Percentiles rank a stretch among this genome's conserved stretches.
Evolutionary conservation across 2,797 vertebrate genomes (phyloP).

Genomic region (Potorous gilbertii): DNA sequence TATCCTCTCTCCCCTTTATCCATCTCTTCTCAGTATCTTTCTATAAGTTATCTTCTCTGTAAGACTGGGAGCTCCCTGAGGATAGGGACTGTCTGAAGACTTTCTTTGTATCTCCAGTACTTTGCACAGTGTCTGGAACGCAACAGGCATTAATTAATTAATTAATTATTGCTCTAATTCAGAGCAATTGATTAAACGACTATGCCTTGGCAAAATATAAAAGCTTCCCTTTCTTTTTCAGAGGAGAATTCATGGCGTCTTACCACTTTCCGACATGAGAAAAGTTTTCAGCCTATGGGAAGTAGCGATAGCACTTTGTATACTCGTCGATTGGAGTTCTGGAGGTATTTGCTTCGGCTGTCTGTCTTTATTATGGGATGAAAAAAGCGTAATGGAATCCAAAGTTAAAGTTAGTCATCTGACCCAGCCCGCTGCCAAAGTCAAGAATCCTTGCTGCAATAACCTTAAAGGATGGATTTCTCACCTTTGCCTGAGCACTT

Average conservation of each 20-base stretch:
- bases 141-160: no score
- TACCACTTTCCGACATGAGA: constrained; percentile 52
- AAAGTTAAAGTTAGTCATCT: background rate
- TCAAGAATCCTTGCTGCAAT: background rate
- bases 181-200: background rate
- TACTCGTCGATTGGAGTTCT: constrained; percentile 67
- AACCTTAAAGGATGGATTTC: background rate
- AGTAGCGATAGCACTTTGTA: constrained; percentile 26
- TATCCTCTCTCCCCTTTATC: background rate
- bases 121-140: background rate
- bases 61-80: background rate
- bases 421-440: background rate
- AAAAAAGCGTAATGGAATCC: constrained; percentile 32
- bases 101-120: background rate
- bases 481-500: background rate
- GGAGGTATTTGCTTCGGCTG: constrained; percentile 69
- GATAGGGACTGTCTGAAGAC: background rate
- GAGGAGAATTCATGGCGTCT: constrained; percentile 38
- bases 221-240: constrained; percentile 53
- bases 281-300: constrained; percentile 54
- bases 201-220: constrained; percentile 2
- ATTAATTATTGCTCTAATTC: background rate
- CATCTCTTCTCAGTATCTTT: background rate
- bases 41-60: background rate
- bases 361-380: background rate